Conservation (phyloP, 2,797 vertebrate genomes). For the Clarias pachynema region DNA sequence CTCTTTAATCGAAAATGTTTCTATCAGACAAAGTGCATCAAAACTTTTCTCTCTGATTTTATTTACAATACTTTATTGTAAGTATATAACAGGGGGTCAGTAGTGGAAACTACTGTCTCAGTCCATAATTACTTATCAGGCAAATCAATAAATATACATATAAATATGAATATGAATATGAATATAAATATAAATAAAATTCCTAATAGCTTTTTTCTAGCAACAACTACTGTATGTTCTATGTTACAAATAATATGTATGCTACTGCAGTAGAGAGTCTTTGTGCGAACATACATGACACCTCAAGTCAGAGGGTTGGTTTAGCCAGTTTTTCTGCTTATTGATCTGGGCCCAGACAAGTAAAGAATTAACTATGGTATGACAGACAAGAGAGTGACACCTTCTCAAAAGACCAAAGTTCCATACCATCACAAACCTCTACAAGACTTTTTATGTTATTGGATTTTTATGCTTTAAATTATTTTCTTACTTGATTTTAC, state of each 20-base stretch:
- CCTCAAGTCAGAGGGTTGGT: neutral
- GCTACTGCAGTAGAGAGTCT: neutral
- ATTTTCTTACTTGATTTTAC: neutral
- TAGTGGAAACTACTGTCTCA: neutral
- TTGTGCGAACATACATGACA: neutral
- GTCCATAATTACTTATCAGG: neutral
- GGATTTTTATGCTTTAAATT: neutral
- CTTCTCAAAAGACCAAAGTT: neutral
- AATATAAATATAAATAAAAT: neutral
- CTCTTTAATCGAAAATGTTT: neutral
- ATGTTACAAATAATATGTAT: neutral
- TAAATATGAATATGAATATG: neutral
- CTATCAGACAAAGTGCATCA: neutral
- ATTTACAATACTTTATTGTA: neutral
- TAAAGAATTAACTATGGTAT: conserved; percentile 6
- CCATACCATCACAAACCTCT: neutral
- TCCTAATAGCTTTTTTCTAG: neutral
- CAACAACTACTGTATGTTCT: neutral
- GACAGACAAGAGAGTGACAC: neutral
- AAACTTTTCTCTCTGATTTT: neutral
- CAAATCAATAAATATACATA: conserved; percentile 1
- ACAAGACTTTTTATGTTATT: neutral
- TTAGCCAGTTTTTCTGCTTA: conserved; percentile 11
- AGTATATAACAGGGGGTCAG: neutral
- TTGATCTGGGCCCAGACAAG: conserved; percentile 1